Percentiles rank a stretch among this genome's conserved stretches.
Conservation (phyloP, 2,113 vertebrate species). For the Xyrauchen texanus region DNA sequence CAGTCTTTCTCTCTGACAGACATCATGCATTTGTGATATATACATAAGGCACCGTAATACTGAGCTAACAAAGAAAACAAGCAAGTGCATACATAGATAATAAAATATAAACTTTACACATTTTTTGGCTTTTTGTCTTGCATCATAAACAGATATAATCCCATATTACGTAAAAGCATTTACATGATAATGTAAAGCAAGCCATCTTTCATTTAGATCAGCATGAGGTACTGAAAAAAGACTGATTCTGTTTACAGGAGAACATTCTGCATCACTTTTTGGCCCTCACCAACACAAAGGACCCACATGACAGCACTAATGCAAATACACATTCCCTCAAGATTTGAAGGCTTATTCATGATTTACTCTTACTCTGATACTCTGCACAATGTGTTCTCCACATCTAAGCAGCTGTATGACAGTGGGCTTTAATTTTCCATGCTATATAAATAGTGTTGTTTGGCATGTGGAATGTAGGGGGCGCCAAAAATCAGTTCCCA, state of each 20-base stretch:
- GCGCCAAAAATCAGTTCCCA: not conserved
- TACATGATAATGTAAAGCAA: not conserved
- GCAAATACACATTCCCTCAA: not conserved
- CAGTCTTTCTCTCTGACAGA: constrained; percentile 10
- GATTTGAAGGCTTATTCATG: not conserved
- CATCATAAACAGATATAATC: not conserved
- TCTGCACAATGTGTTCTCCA: no score
- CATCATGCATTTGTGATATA: constrained; percentile 4
- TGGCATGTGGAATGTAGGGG: not conserved
- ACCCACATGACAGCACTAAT: not conserved
- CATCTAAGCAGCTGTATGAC: not conserved
- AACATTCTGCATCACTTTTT: no score
- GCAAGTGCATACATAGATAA: not conserved
- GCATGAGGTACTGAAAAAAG: no score
- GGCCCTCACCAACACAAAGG: not conserved
- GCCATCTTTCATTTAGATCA: not conserved
- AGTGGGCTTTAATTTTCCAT: not conserved
- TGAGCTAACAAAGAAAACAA: constrained; percentile 9
- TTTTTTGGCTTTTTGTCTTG: constrained; percentile 18
- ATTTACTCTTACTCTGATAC: not conserved
- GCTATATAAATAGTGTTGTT: not conserved
- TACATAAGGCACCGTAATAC: constrained; percentile 16
- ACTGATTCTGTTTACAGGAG: no score
- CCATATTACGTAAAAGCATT: not conserved
- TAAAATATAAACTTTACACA: constrained; percentile 23